Evolutionary conservation across 2,113 vertebrate species (phyloP), one percentile per base, ranked within the genome.

Genomic region (Synchiropus splendidus): DNA sequence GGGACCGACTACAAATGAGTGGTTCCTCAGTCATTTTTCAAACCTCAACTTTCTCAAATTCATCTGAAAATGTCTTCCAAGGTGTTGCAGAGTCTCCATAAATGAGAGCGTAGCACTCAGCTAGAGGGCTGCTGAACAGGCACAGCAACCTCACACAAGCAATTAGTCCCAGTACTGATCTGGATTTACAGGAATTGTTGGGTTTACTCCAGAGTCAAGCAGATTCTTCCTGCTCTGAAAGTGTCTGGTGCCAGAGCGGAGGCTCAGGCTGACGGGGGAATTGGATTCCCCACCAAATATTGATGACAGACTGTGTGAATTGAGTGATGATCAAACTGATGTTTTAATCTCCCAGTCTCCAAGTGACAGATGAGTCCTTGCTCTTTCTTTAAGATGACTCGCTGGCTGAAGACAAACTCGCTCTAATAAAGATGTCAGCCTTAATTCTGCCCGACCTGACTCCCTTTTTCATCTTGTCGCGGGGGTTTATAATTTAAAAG

Each of bases 301-400:
- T 27, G 21, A 27, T 27, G 21, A 27, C 21, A 27, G n/a, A n/a
- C 8, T 38, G n/a, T 36, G 43, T 36, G 21, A 27, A 8, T 36
- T 54, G 57, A 56, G 31, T 6, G 33, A 58, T 44, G 54, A 64
- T 58, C 34, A 61, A 61, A 50, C 65, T 51, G 33, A 50, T 62
- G 21, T 60, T 72, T 48, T 59, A 59, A 46, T 36, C 43, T 18
- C 18, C 5, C 18, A 32, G 15, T 48, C 51, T 62, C 51, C 40
- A 13, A 9, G 17, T 14, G 32, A 63, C 48, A 64, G 54, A 68
- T 61, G 47, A 52, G 42, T 54, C 48, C 53, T 46, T 17, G 15
- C 51, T 65, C 36, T n/a, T 45, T 53, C 46, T 50, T 12, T 48
- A 56, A 70, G 51, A 67, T 74, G 60, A 75, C 51, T 64, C 61